Conservation (phyloP, 1,140 invertebrate species). For the Varroa destructor region DNA sequence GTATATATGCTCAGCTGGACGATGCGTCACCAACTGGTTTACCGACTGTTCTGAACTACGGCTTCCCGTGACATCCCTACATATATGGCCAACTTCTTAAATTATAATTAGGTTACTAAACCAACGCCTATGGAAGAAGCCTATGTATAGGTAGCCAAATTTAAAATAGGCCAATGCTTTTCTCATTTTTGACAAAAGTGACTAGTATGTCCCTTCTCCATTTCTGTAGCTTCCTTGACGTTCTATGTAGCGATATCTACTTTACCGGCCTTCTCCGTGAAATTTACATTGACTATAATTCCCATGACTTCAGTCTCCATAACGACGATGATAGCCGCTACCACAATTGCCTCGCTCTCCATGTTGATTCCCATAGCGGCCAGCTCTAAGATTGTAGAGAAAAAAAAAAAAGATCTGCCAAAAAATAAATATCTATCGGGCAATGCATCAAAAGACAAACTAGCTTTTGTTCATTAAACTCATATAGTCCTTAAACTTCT, state of each 20-base stretch:
- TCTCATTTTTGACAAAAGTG: too few relatives aligned
- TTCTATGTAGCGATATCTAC: background rate
- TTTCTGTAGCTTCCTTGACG: conserved; percentile 18
- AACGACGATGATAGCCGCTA: background rate
- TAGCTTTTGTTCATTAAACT: too few relatives aligned
- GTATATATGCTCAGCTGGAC: too few relatives aligned
- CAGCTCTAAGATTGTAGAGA: background rate
- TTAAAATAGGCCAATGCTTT: too few relatives aligned
- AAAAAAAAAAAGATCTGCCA: background rate
- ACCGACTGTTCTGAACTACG: too few relatives aligned
- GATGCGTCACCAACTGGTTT: too few relatives aligned
- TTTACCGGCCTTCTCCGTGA: background rate
- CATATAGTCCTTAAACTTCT: too few relatives aligned
- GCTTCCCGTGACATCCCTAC: too few relatives aligned
- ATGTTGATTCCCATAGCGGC: conserved; percentile 8
- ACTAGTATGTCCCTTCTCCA: background rate
- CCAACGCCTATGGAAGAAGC: too few relatives aligned
- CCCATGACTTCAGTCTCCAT: conserved; percentile 1
- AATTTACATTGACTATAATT: background rate
- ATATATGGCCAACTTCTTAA: too few relatives aligned
- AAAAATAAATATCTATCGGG: background rate
- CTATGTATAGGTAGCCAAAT: too few relatives aligned
- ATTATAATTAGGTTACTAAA: too few relatives aligned
- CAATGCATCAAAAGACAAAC: background rate
- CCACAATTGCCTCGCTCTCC: background rate